Base-by-base conservation (phyloP, 2,797 vertebrate genomes). In the Psittacula echo region DNA sequence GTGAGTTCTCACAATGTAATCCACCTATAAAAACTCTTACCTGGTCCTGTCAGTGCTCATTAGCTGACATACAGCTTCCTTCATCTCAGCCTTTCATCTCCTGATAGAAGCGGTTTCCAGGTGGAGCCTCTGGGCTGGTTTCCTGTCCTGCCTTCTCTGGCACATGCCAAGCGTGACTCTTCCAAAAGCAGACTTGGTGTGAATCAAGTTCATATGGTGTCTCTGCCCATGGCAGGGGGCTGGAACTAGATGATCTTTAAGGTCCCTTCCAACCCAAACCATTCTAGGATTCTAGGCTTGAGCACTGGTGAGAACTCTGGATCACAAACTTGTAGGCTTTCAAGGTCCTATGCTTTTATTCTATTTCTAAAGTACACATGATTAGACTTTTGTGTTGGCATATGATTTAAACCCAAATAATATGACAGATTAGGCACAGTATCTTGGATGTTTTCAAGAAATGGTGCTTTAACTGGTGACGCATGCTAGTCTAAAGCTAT, bases 11-110 rank as follows among this genome's bases (percentile, higher is more conserved):
- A 2, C 62, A 58, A 62, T 30, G 47, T 89, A 54, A 88, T 66
- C 27, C 66, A 54, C 62, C 67, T 70, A 10, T 74, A 75, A 82
- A 93, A 60, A 90, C 51, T 82, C 44, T 84, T 42, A 82, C 4
- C 65, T 78, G 76, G 30, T 90, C 47, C 71, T 88, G 71, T 79
- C 88, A 85, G 80, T 54, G 66, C 66, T 87, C 67, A 21, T 92
- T 85, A 90, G 84, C 88, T 90, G 70, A 53, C 67, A n/a, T 0
- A 56, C 45, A 79, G 27, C 61, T 89, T 85, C 74, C 71, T 73
- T 60, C 29, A 20, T 64, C 78, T 78, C 76, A 91, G 50, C 54
- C 73, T 90, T 92, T 91, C 78, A 87, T 87, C 61, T 87, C 84
- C 50, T 16, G 60, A 79, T 7, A 71, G 45, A 41, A 68, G 85